Percentiles rank a stretch among this genome's conserved stretches.
Conservation (phyloP, 2,797 vertebrate species). For the Heliangelus exortis region DNA sequence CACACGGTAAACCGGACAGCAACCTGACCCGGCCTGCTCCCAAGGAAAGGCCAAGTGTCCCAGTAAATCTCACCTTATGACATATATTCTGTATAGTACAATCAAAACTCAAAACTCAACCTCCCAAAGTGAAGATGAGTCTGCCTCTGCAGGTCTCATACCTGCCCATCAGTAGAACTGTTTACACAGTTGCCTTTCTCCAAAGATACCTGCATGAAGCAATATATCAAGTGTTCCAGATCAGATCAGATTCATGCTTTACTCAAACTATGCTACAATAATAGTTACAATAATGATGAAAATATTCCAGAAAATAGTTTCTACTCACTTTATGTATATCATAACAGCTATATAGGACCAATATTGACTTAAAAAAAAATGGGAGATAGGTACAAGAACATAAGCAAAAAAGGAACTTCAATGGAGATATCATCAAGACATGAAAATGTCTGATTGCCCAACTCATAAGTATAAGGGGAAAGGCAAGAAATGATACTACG, state of each 20-base stretch:
- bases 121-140: background rate
- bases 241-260: background rate
- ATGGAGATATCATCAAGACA: background rate
- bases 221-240: too few species aligned
- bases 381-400: background rate
- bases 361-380: background rate
- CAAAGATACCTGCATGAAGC: background rate
- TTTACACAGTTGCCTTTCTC: background rate
- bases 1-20: background rate
- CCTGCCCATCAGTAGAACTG: background rate
- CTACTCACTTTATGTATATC: background rate
- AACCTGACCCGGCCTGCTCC: fast-evolving
- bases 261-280: background rate
- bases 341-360: background rate
- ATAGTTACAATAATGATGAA: background rate
- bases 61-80: background rate
- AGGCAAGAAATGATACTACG: background rate
- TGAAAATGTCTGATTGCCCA: background rate
- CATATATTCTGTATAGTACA: background rate
- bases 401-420: background rate
- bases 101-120: background rate
- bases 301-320: background rate
- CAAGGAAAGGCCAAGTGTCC: background rate
- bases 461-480: background rate
- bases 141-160: background rate